Evolutionary conservation across 2,888 invertebrate species (phyloP).

Genomic region (Mesoligia furuncula): DNA sequence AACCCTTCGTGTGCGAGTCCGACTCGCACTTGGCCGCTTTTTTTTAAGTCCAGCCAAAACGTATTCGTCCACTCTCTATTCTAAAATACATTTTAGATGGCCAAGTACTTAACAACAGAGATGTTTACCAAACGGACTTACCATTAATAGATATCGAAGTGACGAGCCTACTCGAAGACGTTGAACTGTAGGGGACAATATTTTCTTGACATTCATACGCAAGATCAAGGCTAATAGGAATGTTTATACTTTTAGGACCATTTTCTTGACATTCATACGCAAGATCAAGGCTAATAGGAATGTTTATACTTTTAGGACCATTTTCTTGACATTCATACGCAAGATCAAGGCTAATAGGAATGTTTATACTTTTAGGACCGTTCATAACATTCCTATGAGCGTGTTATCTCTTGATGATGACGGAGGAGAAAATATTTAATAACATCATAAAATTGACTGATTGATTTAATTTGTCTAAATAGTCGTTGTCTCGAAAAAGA

Average conservation of each 20-base stretch:
- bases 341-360: conserved; percentile 61
- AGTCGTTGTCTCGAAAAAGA: too few species aligned
- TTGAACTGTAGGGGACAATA: conserved; percentile 38
- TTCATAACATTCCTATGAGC: conserved; percentile 32
- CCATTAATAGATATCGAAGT: conserved; percentile 16
- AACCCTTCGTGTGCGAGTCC: not conserved
- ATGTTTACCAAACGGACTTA: conserved; percentile 23
- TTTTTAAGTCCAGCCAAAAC: not conserved
- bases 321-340: conserved; percentile 44
- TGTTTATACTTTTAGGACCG: conserved; percentile 41
- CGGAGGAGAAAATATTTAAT: conserved; percentile 13
- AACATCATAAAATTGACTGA: not conserved
- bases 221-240: conserved; percentile 61
- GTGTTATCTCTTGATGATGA: conserved; percentile 37
- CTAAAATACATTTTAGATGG: not conserved
- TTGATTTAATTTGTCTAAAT: not conserved
- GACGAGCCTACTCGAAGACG: conserved; percentile 28
- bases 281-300: conserved; percentile 65
- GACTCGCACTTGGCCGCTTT: not conserved
- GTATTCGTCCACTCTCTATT: too few species aligned
- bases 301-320: too few species aligned
- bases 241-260: conserved; percentile 42
- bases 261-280: conserved; percentile 44
- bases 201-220: conserved; percentile 44
- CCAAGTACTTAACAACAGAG: not conserved